These are phyloP conservation scores for Gari tellinella DNA, from an alignment of 2,888 invertebrate species.

Conservation along the genomic window DNA sequence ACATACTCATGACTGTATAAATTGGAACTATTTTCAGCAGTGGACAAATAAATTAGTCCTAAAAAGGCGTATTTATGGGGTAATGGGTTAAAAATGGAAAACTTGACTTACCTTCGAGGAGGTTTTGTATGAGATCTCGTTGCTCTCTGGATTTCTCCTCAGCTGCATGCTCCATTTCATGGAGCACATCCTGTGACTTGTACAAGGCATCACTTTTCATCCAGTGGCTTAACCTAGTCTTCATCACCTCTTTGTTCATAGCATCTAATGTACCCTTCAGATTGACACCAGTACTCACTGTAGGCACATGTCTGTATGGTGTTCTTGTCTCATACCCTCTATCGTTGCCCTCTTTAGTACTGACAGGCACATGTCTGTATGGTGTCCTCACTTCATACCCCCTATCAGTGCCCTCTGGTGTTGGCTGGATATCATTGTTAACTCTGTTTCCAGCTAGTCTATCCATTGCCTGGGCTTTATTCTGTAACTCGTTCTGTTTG, in stretches of 20 bases:
- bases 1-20: too few species aligned
- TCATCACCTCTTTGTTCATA: conserved; percentile 64
- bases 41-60: too few species aligned
- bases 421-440: too few species aligned
- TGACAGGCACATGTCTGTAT: neutral
- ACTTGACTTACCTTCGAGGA: conserved; percentile 50
- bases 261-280: conserved; percentile 20
- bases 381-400: too few species aligned
- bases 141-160: conserved; percentile 68
- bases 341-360: too few species aligned
- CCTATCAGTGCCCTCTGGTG: too few species aligned
- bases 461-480: conserved; percentile 57
- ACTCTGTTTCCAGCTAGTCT: neutral
- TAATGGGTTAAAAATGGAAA: too few species aligned
- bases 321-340: neutral
- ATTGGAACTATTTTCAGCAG: too few species aligned
- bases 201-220: conserved; percentile 66
- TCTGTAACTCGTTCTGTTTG: conserved; percentile 70
- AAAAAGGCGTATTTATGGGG: too few species aligned
- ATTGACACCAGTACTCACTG: neutral
- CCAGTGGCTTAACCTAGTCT: conserved; percentile 67
- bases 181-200: conserved; percentile 66
- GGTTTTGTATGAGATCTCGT: conserved; percentile 63
- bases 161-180: conserved; percentile 67
- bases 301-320: neutral